These are phyloP conservation scores for Prolemur simus DNA, from an alignment of 2,113 vertebrate genomes.

Conservation along the genomic window DNA sequence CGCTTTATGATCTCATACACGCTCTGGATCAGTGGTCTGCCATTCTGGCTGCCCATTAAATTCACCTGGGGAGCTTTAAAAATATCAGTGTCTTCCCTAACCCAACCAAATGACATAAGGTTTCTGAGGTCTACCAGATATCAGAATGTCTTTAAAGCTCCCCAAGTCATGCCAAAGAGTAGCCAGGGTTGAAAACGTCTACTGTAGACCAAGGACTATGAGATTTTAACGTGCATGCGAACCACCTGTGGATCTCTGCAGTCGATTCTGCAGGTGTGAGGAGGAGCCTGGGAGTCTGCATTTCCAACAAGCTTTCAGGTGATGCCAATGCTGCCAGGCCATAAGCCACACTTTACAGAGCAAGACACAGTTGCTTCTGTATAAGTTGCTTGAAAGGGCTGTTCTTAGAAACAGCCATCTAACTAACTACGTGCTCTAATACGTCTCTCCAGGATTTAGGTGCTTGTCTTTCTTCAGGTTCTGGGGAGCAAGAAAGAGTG, in stretches of 20 bases:
- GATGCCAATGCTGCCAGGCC: not conserved
- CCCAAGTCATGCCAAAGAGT: not conserved
- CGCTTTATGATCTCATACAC: not conserved
- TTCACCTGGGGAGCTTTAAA: constrained; percentile 27
- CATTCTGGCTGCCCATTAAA: constrained; percentile 41
- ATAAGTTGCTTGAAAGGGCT: not conserved
- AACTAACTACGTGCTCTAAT: not conserved
- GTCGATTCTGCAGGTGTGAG: not conserved
- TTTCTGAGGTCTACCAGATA: not conserved
- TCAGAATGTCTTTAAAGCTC: not conserved
- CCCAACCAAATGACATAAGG: not conserved
- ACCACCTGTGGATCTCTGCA: not conserved
- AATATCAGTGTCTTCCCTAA: not conserved
- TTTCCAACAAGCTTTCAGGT: not conserved
- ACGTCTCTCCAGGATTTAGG: not conserved
- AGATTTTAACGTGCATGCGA: not conserved
- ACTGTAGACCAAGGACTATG: not conserved
- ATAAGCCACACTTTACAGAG: not conserved
- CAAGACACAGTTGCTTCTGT: not conserved
- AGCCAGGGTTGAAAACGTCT: not conserved
- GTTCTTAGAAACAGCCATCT: not conserved
- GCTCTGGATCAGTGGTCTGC: not conserved
- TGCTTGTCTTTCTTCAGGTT: not conserved
- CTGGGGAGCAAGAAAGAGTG: not conserved
- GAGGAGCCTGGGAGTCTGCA: not conserved